A percentile compares a stretch with the other conserved stretches of the same genome.
phyloP scores from a whole-genome alignment of 1,140 invertebrate genomes.

The Megalopta genalis region DNA sequence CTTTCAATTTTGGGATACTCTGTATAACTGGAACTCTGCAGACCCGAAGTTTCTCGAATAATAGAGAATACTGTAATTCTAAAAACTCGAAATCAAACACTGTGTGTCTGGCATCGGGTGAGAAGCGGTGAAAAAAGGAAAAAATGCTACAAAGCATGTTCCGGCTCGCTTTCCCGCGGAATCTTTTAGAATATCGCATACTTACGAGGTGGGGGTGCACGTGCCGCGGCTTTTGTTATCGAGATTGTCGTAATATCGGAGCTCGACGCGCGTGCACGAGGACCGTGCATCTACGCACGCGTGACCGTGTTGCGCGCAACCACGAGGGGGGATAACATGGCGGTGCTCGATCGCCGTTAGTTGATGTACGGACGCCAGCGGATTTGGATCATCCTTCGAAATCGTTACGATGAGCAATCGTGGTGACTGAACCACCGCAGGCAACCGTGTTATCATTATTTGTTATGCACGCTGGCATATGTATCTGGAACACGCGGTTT shows the following conservation, averaged over 20 bases:
- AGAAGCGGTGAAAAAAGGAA: background rate
- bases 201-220: constrained; percentile 40
- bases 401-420: background rate
- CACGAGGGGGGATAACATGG: constrained; percentile 39
- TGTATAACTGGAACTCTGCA: no score
- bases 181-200: constrained; percentile 27
- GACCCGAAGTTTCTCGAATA: no score
- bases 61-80: no score
- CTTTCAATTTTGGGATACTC: no score
- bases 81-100: no score
- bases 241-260: constrained; percentile 42
- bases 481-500: background rate
- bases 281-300: constrained; percentile 30
- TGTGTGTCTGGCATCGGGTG: background rate
- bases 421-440: background rate
- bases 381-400: background rate
- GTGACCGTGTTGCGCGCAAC: constrained; percentile 33
- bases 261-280: constrained; percentile 33
- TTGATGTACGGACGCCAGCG: constrained; percentile 28
- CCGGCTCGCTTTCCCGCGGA: constrained; percentile 41
- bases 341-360: constrained; percentile 35
- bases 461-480: background rate
- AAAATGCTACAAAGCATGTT: constrained; percentile 25
- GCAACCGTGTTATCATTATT: background rate
- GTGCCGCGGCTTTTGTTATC: constrained; percentile 48